Evolutionary conservation across 2,113 vertebrate genomes (phyloP).

Genomic region (Poecilia latipinna): DNA sequence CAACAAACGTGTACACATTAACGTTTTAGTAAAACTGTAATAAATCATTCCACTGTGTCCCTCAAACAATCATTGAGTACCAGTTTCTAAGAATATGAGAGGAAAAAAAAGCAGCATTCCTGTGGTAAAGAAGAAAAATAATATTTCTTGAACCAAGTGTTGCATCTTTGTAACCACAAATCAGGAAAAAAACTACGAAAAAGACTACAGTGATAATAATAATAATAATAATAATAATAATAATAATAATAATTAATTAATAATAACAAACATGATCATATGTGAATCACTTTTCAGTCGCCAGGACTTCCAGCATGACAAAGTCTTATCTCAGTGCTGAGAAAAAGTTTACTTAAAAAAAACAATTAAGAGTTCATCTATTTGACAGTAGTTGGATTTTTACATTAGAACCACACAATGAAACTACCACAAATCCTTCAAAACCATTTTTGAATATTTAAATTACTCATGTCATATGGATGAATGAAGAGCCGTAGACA

Average conservation of each 20-base stretch:
- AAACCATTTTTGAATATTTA: conserved; percentile 30
- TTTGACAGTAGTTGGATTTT: background rate
- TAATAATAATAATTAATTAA: conserved; percentile 25
- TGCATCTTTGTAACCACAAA: conserved; percentile 41
- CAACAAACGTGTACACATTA: too few relatives aligned
- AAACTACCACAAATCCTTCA: background rate
- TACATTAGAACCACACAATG: conserved; percentile 1
- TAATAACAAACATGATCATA: conserved; percentile 25
- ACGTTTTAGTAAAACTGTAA: background rate
- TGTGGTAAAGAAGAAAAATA: background rate
- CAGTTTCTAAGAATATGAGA: background rate
- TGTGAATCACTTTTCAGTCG: conserved; percentile 58
- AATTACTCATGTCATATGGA: conserved; percentile 30
- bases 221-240: conserved; percentile 1
- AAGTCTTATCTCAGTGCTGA: conserved; percentile 54
- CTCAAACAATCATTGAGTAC: background rate
- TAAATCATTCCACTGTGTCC: background rate
- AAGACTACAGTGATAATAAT: conserved; percentile 17
- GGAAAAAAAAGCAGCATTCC: background rate
- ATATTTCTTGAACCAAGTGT: conserved; percentile 15
- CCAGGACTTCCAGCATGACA: conserved; percentile 53
- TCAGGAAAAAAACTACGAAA: conserved; percentile 14
- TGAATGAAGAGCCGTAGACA: conserved; percentile 35
- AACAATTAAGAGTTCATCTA: background rate
- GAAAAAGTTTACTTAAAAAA: conserved; percentile 41